These are phyloP conservation scores for Hiodon alosoides DNA, from an alignment of 2,113 vertebrate genomes.

Conservation along the genomic window DNA sequence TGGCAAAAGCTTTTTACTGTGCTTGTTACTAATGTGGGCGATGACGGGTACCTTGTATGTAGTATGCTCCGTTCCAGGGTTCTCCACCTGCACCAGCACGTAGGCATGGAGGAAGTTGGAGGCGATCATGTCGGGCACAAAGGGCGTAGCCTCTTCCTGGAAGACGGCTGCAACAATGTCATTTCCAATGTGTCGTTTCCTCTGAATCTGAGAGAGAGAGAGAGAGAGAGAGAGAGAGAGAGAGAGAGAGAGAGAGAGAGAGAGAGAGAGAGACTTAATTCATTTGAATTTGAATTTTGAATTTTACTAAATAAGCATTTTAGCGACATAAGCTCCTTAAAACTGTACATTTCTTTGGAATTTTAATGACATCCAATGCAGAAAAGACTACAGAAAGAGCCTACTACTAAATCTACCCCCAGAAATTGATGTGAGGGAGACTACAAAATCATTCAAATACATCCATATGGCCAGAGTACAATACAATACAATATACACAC, in stretches of 20 bases:
- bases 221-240: not conserved
- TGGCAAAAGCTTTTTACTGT: no score
- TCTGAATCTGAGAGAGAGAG: slow-evolving; percentile 69
- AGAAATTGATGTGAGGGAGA: no score
- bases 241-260: not conserved
- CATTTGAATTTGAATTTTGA: no score
- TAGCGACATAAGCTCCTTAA: no score
- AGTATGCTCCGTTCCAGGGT: slow-evolving; percentile 47
- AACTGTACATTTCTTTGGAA: no score
- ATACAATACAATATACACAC: no score
- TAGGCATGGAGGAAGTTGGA: slow-evolving; percentile 95
- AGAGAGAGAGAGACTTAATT: not conserved
- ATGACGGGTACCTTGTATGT: slow-evolving; percentile 72
- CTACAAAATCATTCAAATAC: no score
- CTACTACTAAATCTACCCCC: no score
- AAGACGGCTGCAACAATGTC: slow-evolving; percentile 90
- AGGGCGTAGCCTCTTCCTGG: slow-evolving; percentile 89
- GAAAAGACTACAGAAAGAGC: no score
- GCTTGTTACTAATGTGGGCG: not conserved
- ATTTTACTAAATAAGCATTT: no score
- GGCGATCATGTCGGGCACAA: slow-evolving; percentile 93
- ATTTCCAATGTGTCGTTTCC: slow-evolving; percentile 93
- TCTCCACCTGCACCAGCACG: slow-evolving; percentile 81
- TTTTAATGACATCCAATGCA: no score
- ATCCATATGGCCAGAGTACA: no score